Evolutionary conservation across 2,113 vertebrate species (phyloP).

Genomic region (Dryoscopus gambensis): DNA sequence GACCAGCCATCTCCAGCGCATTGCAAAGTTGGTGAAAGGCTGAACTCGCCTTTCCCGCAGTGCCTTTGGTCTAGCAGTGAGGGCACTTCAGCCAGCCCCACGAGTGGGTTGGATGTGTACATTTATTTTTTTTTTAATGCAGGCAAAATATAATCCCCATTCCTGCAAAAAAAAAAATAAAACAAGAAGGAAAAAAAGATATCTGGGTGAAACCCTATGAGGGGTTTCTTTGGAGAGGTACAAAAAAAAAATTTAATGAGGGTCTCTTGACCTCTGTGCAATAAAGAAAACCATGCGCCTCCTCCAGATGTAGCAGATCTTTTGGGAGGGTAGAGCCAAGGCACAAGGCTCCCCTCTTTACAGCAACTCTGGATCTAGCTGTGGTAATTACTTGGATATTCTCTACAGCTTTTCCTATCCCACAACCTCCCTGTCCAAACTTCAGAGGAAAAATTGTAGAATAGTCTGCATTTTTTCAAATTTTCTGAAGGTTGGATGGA

Average conservation of each 20-base stretch:
- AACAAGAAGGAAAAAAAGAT: neutral
- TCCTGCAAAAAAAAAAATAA: constrained; percentile 18
- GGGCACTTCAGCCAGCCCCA: constrained; percentile 39
- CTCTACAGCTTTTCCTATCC: neutral
- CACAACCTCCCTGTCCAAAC: neutral
- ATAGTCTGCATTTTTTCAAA: neutral
- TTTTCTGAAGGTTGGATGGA: neutral
- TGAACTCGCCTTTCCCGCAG: neutral
- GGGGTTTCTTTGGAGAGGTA: constrained; percentile 12
- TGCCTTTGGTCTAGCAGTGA: constrained; percentile 58
- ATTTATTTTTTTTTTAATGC: constrained; percentile 7
- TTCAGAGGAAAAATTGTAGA: neutral
- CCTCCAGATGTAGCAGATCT: neutral
- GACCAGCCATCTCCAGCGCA: neutral
- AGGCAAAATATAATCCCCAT: constrained; percentile 51
- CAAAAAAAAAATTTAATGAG: neutral
- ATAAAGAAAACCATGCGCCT: neutral
- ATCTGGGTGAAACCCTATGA: neutral
- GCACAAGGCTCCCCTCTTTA: neutral
- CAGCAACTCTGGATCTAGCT: neutral
- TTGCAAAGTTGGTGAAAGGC: constrained; percentile 7
- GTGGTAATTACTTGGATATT: neutral
- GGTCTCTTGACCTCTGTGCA: constrained; percentile 11
- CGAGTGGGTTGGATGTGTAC: neutral
- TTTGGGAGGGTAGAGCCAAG: neutral